Percentiles rank a stretch among this genome's conserved stretches.
These are phyloP conservation scores for Drosophila leontia DNA, from an alignment of 1,140 invertebrate genomes.

Conservation along the genomic window DNA sequence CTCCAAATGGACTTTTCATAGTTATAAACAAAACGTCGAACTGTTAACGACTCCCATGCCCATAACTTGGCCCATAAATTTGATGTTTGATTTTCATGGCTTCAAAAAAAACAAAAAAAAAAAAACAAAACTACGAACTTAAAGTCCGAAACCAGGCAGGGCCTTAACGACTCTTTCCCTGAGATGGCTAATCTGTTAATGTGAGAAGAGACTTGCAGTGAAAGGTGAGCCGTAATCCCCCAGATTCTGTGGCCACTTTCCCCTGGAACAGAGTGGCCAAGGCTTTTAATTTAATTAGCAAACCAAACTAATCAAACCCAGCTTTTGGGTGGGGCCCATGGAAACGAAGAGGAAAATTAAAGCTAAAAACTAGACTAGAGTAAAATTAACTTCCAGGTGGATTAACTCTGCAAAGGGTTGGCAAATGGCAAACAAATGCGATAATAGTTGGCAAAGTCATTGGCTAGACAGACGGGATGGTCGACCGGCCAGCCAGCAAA, in stretches of 20 bases:
- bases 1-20: constrained; percentile 30
- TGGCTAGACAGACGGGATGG: constrained; percentile 65
- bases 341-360: constrained; percentile 52
- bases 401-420: constrained; percentile 56
- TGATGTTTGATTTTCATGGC: constrained; percentile 50
- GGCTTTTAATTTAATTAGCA: constrained; percentile 64
- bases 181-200: constrained; percentile 49
- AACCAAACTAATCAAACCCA: constrained; percentile 50
- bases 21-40: constrained; percentile 52
- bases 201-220: constrained; percentile 61
- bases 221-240: constrained; percentile 37
- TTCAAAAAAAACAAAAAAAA: constrained; percentile 1
- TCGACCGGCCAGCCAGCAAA: constrained; percentile 37
- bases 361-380: constrained; percentile 28
- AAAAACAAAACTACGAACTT: background rate
- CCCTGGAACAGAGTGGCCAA: constrained; percentile 22
- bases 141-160: constrained; percentile 15
- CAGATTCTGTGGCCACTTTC: constrained; percentile 55
- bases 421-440: constrained; percentile 80
- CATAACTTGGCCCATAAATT: constrained; percentile 47
- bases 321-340: constrained; percentile 51
- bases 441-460: constrained; percentile 79
- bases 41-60: constrained; percentile 44
- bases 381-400: constrained; percentile 61
- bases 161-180: constrained; percentile 39